Conservation (phyloP, 2,888 invertebrate genomes). For the Malacosoma neustria region DNA sequence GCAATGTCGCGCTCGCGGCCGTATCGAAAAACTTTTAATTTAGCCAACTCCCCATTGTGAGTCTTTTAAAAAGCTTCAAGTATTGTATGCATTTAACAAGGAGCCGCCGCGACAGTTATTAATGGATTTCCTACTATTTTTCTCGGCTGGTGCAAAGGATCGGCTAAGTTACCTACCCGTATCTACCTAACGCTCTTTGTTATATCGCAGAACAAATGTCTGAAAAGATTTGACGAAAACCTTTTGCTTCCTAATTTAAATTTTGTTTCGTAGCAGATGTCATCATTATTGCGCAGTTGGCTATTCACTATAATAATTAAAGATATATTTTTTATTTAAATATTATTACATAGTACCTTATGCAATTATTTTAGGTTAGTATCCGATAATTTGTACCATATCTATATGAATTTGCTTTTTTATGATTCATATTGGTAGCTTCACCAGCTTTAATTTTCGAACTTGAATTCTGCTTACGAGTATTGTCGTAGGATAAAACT, state of each 20-base stretch:
- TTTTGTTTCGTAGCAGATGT: neutral
- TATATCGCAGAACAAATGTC: neutral
- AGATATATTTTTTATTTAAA: too few species aligned
- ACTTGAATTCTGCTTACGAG: too few species aligned
- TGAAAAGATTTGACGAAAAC: neutral
- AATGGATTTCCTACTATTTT: slow-evolving; percentile 71
- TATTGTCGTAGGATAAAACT: too few species aligned
- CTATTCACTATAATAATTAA: too few species aligned
- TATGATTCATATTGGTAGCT: too few species aligned
- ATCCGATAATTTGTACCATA: too few species aligned
- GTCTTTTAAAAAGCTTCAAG: slow-evolving; percentile 72
- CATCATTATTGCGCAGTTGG: neutral
- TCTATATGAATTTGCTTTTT: too few species aligned
- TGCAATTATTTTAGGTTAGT: too few species aligned
- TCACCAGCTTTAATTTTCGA: too few species aligned
- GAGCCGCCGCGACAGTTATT: slow-evolving; percentile 66
- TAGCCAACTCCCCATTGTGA: slow-evolving; percentile 71
- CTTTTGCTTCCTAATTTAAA: neutral
- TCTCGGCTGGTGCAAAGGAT: slow-evolving; percentile 61
- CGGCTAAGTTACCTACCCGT: slow-evolving; percentile 44
- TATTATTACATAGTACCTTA: too few species aligned
- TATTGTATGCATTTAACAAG: slow-evolving; percentile 76
- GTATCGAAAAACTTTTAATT: slow-evolving; percentile 75
- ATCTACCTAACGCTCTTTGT: neutral
- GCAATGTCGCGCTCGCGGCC: slow-evolving; percentile 64